Base-by-base conservation (phyloP, 2,888 invertebrate species). In the Ophioninae sp. region DNA sequence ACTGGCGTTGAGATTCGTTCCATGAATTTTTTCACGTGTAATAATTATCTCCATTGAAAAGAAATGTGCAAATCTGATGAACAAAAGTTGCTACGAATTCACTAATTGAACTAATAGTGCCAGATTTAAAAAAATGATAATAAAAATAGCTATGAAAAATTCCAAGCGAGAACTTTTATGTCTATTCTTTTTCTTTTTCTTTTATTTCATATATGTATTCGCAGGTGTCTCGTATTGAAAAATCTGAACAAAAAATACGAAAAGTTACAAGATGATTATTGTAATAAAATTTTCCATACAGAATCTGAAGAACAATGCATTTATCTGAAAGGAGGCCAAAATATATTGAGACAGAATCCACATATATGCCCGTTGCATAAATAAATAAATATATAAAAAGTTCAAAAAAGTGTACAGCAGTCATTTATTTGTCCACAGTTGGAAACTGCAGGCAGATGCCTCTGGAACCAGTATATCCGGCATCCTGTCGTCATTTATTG, bases 381-480 rank as follows among this genome's bases (percentile, higher is more conserved):
- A 30, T 68, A 17, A 17, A 6, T 51, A 17, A 23, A 68, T 17
- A 10, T 51, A 37, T 20, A 39, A 23, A 20, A n/a, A 64, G 65
- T 17, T 9, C 13, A 44, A 64, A n/a, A 39, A 39, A 51, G 9
- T 2, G 59, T 58, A 75, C 63, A 23, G 56, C 74, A 80, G 64
- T 64, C 69, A 64, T n/a, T 56, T 56, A 77, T 72, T 41, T 41
- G 59, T 22, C 13, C 8, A 51, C 58, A 17, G 22, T 9, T 20
- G 41, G 30, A 39, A 41, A 10, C 10, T 59, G 44, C 23, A 22
- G 22, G 68, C 3, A 17, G 41, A 17, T 56, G 37, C 56, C 30
- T 41, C 23, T 68, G 22, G 59, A 41, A 20, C 20, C 39, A 6
- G 20, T 51, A 13, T 37, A 63, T 71, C 63, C 41, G 63, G 41